Percentiles rank a stretch among this genome's conserved stretches.
Evolutionary conservation across 1,140 invertebrate species (phyloP).

Genomic region (Stegodyphus dumicola): DNA sequence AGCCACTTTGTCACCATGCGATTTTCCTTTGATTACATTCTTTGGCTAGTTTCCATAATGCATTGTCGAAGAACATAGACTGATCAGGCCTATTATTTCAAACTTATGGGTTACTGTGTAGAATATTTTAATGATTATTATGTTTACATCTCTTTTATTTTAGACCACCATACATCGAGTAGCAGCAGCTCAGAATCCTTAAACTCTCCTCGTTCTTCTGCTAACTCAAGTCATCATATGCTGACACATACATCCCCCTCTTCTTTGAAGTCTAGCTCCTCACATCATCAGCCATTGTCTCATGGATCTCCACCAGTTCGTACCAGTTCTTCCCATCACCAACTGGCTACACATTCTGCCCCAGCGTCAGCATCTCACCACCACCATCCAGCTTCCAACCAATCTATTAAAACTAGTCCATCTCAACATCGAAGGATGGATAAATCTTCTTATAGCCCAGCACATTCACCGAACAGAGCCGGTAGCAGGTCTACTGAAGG

Average conservation of each 20-base stretch:
- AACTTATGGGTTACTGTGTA: too few relatives aligned
- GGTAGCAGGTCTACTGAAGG: conserved; percentile 7
- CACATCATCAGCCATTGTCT: conserved; percentile 52
- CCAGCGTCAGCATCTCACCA: conserved; percentile 20
- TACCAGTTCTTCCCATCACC: conserved; percentile 57
- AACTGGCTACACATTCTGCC: conserved; percentile 33
- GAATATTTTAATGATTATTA: too few relatives aligned
- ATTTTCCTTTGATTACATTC: too few relatives aligned
- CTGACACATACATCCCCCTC: conserved; percentile 48
- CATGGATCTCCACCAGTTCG: conserved; percentile 51
- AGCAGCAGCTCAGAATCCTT: conserved; percentile 52
- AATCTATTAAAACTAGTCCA: conserved; percentile 54
- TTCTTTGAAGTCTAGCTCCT: conserved; percentile 54
- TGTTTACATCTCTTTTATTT: not conserved
- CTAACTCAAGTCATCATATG: conserved; percentile 39
- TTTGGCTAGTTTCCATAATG: too few relatives aligned
- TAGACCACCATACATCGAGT: conserved; percentile 34
- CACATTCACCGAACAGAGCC: conserved; percentile 47
- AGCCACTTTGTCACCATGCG: too few relatives aligned
- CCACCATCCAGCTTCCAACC: conserved; percentile 26
- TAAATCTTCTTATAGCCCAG: conserved; percentile 47
- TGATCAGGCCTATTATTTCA: too few relatives aligned
- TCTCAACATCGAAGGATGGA: conserved; percentile 44
- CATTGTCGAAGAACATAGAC: too few relatives aligned
- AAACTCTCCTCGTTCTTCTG: conserved; percentile 42